Conservation (phyloP, 2,113 vertebrate genomes). For the Gobio gobio region DNA sequence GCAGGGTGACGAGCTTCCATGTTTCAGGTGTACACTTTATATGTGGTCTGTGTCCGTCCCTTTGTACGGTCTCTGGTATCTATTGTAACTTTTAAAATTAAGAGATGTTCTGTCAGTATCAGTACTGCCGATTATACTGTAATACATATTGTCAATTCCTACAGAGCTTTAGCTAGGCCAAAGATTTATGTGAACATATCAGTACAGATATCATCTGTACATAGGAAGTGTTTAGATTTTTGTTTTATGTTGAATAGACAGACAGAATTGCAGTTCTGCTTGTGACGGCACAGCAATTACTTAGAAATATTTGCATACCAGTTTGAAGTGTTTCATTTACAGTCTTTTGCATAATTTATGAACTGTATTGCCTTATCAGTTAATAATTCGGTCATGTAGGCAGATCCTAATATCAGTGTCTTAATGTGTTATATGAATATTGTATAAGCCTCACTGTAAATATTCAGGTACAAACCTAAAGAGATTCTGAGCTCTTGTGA, state of each 20-base stretch:
- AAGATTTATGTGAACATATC: constrained; percentile 50
- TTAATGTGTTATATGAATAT: not conserved
- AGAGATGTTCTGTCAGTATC: no score
- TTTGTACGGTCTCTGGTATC: not conserved
- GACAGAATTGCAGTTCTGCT: not conserved
- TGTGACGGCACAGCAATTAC: not conserved
- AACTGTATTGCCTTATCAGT: constrained; percentile 40
- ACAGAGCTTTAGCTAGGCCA: constrained; percentile 40
- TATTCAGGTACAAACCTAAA: not conserved
- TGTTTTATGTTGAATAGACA: no score
- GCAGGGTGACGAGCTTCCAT: not conserved
- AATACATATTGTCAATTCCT: not conserved
- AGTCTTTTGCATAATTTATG: constrained; percentile 53
- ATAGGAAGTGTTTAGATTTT: not conserved
- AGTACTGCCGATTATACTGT: not conserved
- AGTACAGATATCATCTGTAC: not conserved
- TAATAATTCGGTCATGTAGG: not conserved
- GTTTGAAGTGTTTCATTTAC: constrained; percentile 42
- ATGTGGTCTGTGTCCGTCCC: no score
- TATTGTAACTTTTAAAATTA: not conserved
- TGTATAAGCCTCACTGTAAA: not conserved
- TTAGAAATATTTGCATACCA: constrained; percentile 57
- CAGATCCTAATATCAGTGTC: constrained; percentile 31
- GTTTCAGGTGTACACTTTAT: not conserved
- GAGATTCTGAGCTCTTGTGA: not conserved